Evolutionary conservation across 2,113 vertebrate genomes (phyloP), one percentile per base, ranked within the genome.

Genomic region (Bucco capensis): DNA sequence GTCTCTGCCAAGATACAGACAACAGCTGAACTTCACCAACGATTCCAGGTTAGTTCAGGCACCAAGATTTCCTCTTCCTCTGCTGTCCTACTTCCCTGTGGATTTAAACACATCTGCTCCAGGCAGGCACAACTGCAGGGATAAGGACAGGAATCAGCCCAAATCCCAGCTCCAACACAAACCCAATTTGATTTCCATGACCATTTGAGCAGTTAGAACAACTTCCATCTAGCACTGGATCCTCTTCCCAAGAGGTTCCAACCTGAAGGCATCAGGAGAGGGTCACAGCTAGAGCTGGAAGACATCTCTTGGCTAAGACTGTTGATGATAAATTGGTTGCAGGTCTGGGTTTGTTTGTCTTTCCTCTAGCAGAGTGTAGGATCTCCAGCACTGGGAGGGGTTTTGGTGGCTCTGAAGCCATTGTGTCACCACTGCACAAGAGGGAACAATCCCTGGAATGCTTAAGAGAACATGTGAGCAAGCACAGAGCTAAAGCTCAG

Each of bases 381-480:
- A 18, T 64, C 73, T 38, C 38, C 57, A 28, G 19, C 30, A 3
- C 3, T 0, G 15, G 4, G 50, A 40, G 19, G 40, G 0, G 7
- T 17, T 44, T 7, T 19, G 71, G 5, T 18, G 10, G 24, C 6
- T 17, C 73, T 57, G 65, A n/a, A n/a, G n/a, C n/a, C n/a, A n/a
- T n/a, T n/a, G n/a, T n/a, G n/a, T n/a, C 67, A 18, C 42, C 64
- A 0, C 7, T 0, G 6, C 5, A 4, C 65, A 4, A 3, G 74
- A 72, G 66, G 56, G 38, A 53, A 16, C 8, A 4, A 31, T 11
- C 13, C 0, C 49, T 8, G 0, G 3, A 31, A 38, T 6, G 79
- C 56, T 62, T 28, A 44, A 15, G 54, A 12, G 8, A 42, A 24
- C 30, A 1, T 4, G 84, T 24, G 65, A 58, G 70, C 3, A 46